Conservation (phyloP, 2,113 vertebrate species). For the Amazona vittata region DNA sequence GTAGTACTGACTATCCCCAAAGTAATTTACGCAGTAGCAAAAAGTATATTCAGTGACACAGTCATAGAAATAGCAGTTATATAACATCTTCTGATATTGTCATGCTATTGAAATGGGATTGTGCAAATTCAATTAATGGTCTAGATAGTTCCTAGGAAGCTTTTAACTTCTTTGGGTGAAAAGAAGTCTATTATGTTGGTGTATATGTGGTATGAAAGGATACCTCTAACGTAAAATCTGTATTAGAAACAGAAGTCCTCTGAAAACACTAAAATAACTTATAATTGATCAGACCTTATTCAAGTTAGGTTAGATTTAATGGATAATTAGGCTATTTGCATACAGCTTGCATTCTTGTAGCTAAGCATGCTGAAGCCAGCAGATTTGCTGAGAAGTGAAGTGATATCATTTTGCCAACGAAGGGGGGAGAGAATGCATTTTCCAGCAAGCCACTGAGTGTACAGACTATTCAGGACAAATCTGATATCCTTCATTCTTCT, state of each 20-base stretch:
- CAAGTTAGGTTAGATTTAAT: background rate
- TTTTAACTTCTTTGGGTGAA: background rate
- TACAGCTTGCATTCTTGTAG: background rate
- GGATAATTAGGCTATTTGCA: background rate
- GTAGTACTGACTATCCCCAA: background rate
- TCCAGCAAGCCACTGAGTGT: background rate
- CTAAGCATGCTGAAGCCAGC: background rate
- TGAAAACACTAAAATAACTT: background rate
- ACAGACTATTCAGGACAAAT: background rate
- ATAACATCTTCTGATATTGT: background rate
- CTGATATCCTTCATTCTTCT: background rate
- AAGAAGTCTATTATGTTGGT: background rate
- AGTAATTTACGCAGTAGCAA: background rate
- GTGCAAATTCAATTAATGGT: background rate
- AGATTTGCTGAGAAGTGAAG: accelerated
- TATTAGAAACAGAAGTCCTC: background rate
- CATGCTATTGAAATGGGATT: background rate
- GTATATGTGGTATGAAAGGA: background rate
- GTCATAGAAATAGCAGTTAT: background rate
- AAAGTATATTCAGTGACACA: background rate
- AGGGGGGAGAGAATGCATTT: background rate
- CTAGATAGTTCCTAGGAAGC: background rate
- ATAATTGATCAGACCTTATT: background rate
- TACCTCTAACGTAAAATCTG: background rate
- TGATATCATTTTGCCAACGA: background rate